phyloP scores from a whole-genome alignment of 2,888 invertebrate genomes.

The Glaucopsyche alexis region DNA sequence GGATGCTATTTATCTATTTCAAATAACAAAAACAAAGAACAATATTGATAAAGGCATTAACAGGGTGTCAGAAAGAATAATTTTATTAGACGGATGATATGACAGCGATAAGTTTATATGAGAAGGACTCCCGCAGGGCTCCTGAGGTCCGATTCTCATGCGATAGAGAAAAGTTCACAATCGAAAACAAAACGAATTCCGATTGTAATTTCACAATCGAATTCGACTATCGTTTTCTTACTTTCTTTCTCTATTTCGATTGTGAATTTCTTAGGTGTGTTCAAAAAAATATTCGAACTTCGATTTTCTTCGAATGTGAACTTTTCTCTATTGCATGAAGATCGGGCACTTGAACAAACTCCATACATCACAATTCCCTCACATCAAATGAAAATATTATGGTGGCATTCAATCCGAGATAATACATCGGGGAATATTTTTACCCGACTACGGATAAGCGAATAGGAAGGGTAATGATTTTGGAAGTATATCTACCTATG shows the following conservation, averaged over 20 bases:
- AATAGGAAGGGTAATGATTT: neutral
- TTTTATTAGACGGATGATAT: neutral
- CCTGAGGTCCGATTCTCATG: too few relatives aligned
- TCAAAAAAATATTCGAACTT: too few relatives aligned
- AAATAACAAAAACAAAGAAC: too few relatives aligned
- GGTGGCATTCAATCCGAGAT: constrained; percentile 11
- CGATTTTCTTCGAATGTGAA: too few relatives aligned
- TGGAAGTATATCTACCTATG: neutral
- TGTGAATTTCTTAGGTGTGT: too few relatives aligned
- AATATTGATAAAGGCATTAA: neutral
- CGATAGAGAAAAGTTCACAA: too few relatives aligned
- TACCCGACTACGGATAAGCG: neutral
- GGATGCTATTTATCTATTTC: too few relatives aligned
- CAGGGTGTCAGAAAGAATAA: constrained; percentile 5
- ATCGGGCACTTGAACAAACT: neutral
- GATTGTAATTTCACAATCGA: too few relatives aligned
- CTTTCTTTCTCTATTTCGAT: too few relatives aligned
- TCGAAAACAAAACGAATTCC: too few relatives aligned
- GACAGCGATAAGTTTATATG: constrained; percentile 11
- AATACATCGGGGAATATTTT: neutral
- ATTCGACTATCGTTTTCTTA: too few relatives aligned
- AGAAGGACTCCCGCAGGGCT: constrained; percentile 4
- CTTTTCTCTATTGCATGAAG: too few relatives aligned
- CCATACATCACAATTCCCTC: constrained; percentile 8
- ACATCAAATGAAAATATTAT: neutral